These are phyloP conservation scores for Biston betularia DNA, from an alignment of 2,888 invertebrate genomes.

Conservation along the genomic window DNA sequence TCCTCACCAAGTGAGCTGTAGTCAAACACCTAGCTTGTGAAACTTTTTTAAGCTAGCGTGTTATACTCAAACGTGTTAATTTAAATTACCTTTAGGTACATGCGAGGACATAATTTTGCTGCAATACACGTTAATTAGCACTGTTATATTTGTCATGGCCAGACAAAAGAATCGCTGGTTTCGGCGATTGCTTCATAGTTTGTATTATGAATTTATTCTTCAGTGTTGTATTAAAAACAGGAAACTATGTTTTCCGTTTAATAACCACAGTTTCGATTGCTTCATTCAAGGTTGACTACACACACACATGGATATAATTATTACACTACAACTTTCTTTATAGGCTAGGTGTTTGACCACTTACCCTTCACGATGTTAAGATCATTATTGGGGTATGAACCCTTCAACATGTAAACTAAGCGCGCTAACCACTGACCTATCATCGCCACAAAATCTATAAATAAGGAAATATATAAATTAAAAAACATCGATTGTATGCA, in stretches of 20 bases:
- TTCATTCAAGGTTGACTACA: neutral
- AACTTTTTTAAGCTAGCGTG: too few relatives aligned
- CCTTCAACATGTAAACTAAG: too few relatives aligned
- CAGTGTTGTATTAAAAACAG: neutral
- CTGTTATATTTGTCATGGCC: constrained; percentile 5
- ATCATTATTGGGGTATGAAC: too few relatives aligned
- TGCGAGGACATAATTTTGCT: neutral
- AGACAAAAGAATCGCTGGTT: neutral
- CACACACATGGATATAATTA: neutral
- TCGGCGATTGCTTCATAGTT: constrained; percentile 4
- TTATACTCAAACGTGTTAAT: neutral
- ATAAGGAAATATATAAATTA: too few relatives aligned
- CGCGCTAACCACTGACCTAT: too few relatives aligned
- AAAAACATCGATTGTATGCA: too few relatives aligned
- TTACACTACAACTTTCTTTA: neutral
- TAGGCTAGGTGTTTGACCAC: too few relatives aligned
- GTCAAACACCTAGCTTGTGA: too few relatives aligned
- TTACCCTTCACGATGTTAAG: too few relatives aligned
- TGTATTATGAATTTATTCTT: neutral
- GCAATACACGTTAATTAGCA: constrained; percentile 1
- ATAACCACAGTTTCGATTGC: neutral
- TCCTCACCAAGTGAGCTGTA: too few relatives aligned
- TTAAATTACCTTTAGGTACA: neutral
- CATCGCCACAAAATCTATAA: too few relatives aligned
- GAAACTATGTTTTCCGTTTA: neutral